Conservation (phyloP, 1,140 invertebrate genomes). For the Psilanteris sp. region DNA sequence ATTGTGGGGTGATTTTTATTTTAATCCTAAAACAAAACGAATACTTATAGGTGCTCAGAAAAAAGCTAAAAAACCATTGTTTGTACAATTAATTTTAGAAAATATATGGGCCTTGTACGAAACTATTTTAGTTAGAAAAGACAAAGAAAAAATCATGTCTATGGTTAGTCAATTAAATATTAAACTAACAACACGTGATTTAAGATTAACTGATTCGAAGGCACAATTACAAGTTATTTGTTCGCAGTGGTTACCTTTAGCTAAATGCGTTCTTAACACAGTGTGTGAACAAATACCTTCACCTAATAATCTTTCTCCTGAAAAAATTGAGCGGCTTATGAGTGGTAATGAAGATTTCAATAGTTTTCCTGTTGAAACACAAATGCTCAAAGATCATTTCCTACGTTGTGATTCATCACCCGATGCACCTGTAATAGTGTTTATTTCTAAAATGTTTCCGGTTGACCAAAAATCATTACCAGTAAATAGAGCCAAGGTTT, state of each 20-base stretch:
- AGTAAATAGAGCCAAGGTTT: constrained; percentile 85
- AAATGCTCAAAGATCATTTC: constrained; percentile 88
- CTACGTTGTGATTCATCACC: constrained; percentile 84
- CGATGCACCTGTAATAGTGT: constrained; percentile 89
- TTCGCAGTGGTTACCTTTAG: constrained; percentile 94
- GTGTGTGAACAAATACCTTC: constrained; percentile 90
- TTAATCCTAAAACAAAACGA: constrained; percentile 92
- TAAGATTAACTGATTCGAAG: constrained; percentile 88
- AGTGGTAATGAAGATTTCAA: constrained; percentile 84
- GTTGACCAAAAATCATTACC: constrained; percentile 86
- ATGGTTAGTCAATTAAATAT: constrained; percentile 92
- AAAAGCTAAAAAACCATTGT: constrained; percentile 97
- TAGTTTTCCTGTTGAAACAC: constrained; percentile 85
- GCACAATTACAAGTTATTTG: constrained; percentile 90
- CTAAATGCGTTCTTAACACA: constrained; percentile 88
- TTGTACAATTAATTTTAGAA: constrained; percentile 96
- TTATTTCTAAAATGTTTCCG: constrained; percentile 97
- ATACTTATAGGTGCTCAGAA: constrained; percentile 95
- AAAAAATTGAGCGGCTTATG: constrained; percentile 83
- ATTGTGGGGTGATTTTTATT: constrained; percentile 97
- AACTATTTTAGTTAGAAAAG: constrained; percentile 87
- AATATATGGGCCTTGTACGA: constrained; percentile 97
- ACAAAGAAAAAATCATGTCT: constrained; percentile 89
- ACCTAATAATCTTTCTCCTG: constrained; percentile 87
- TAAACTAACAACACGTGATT: constrained; percentile 87